Evolutionary conservation across 2,888 invertebrate genomes (phyloP), one percentile per base, ranked within the genome.

Genomic region (Synanthedon tipuliformis): DNA sequence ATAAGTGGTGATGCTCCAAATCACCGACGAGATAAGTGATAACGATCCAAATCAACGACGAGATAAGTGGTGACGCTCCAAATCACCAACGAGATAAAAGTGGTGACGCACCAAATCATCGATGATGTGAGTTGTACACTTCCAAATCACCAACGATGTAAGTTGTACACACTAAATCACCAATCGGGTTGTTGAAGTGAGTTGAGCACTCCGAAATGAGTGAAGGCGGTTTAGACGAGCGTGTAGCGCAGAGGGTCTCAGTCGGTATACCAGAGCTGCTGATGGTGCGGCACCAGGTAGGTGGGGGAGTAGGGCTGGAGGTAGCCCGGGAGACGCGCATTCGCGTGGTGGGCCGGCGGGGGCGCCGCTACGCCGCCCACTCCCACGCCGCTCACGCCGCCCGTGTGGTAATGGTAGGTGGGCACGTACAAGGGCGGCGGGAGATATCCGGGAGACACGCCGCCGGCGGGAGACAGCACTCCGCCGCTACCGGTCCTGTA

Each of bases 331-430:
- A 86, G 73, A 45, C 88, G 81, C 56, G 79, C 80, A 49, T 93
- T 93, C 68, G 92, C 92, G 86, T 94, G 94, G 81, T 94, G 95
- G 16, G 95, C 95, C 10, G 95, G 95, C 51, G 95, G 95, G 48
- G 95, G 91, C 90, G 95, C 63, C 91, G 94, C 55, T 94, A 96
- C 62, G 92, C 66, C 73, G 23, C 66, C 68, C 45, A 68, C 96
- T 48, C 68, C 70, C 7, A 63, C 66, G 41, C 69, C 63, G 16
- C 60, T 59, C 8, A 64, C 68, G 8, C 60, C 73, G 52, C 58
- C 61, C 87, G 85, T 83, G 57, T 88, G 88, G 56, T 88, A 88
- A 56, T 88, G 85, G 57, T 87, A 87, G 23, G 88, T 84, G 64
- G 87, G 87, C 60, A 88, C 88, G 63, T 88, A 88, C 1, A 82